Conservation (phyloP, 2,797 vertebrate species). For the Sebastes oblongus region DNA sequence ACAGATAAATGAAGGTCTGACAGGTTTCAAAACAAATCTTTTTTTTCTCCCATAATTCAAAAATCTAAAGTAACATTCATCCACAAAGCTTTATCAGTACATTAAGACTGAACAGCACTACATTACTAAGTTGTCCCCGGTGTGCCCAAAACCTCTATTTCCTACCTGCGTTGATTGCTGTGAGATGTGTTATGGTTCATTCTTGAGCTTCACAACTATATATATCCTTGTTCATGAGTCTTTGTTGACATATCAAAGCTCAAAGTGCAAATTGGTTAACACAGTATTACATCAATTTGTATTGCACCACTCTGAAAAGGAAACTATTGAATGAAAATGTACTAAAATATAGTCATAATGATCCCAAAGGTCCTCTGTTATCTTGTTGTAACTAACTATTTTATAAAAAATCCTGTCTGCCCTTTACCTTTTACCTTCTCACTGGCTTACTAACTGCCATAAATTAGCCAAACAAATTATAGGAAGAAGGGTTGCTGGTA, state of each 20-base stretch:
- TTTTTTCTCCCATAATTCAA: too few relatives aligned
- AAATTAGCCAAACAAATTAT: not conserved
- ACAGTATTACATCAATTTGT: not conserved
- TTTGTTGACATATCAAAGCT: not conserved
- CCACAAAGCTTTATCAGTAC: not conserved
- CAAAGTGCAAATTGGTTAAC: not conserved
- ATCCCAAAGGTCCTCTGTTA: not conserved
- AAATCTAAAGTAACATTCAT: too few relatives aligned
- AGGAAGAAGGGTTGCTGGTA: fast-evolving
- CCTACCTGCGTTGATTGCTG: not conserved
- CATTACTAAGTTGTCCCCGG: not conserved
- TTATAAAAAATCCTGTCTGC: not conserved
- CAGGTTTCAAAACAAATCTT: not conserved
- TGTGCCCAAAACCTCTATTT: not conserved
- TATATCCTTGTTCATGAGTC: not conserved
- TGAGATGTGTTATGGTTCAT: not conserved
- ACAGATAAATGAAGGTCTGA: not conserved
- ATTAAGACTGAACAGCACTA: not conserved
- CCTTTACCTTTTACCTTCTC: not conserved
- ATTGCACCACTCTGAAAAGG: not conserved
- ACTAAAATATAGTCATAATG: not conserved
- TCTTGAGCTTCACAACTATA: not conserved
- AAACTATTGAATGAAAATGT: not conserved
- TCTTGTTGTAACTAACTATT: too few relatives aligned
- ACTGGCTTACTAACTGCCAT: not conserved